Percentiles rank a stretch among this genome's conserved stretches.
Conservation (phyloP, 2,797 vertebrate genomes). For the Pseudomugil gertrudae region DNA sequence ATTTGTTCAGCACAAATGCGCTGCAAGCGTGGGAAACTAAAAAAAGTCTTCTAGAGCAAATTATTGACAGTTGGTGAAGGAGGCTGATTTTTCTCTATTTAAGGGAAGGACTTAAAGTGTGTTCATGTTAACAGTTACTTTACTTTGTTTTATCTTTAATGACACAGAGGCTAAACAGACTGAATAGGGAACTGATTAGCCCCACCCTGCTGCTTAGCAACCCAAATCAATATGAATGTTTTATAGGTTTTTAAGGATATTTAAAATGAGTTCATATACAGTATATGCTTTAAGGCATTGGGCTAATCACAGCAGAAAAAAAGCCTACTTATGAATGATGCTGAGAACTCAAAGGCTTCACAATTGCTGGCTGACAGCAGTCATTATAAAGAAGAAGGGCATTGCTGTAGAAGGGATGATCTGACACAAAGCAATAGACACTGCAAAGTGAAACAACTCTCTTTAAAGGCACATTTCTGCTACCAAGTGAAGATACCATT, state of each 20-base stretch:
- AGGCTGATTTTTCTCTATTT: conserved; percentile 40
- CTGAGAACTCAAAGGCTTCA: conserved; percentile 53
- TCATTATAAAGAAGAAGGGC: conserved; percentile 58
- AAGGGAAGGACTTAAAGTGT: conserved; percentile 64
- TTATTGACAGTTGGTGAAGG: conserved; percentile 73
- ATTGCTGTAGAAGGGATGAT: conserved; percentile 47
- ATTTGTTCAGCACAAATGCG: conserved; percentile 83
- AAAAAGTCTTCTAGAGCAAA: conserved; percentile 55
- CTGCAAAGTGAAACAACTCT: conserved; percentile 46
- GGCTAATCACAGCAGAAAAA: conserved; percentile 71
- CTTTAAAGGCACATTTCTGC: conserved; percentile 58
- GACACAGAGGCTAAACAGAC: conserved; percentile 82
- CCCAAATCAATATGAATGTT: conserved; percentile 77
- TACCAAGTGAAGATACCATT: conserved; percentile 51
- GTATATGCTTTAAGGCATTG: conserved; percentile 69
- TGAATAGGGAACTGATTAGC: conserved; percentile 80
- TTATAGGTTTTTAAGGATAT: conserved; percentile 80
- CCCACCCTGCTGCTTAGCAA: conserved; percentile 69
- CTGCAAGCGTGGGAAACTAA: conserved; percentile 66
- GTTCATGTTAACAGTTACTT: conserved; percentile 80
- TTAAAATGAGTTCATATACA: conserved; percentile 79
- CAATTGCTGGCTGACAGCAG: conserved; percentile 57
- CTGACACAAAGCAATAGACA: conserved; percentile 58
- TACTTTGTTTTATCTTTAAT: conserved; percentile 86
- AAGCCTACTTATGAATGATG: conserved; percentile 66